Evolutionary conservation across 2,888 invertebrate species (phyloP), one percentile per base, ranked within the genome.

Genomic region (Melanostoma mellinum): DNA sequence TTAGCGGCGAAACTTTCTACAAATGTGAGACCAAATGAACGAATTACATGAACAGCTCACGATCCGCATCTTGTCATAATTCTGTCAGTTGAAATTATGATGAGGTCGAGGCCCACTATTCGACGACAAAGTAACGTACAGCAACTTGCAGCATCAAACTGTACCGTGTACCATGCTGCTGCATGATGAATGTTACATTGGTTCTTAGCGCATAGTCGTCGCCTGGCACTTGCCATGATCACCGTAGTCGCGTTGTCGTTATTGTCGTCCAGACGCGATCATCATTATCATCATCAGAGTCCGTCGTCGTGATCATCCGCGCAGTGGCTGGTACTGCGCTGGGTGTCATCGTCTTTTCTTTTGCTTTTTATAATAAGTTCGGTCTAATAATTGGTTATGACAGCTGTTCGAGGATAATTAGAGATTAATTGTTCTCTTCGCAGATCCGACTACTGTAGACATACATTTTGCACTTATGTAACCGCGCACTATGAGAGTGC

Each of bases 391-490:
- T 86, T 88, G 89, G 87, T 87, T 88, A 84, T 88, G 89, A 89
- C 89, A 89, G 89, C 89, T 89, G 89, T 87, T 89, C 88, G 88
- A 86, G 87, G 88, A 88, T 89, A 90, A 89, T 89, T 90, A 89
- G 89, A 89, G 90, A 90, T 90, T 89, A 89, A 90, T 89, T 89
- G 90, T 90, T 89, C 87, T 89, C 87, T 87, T 88, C 88, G 88
- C 87, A 88, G 88, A 87, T 87, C 87, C 71, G 68, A 84, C 79
- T 52, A 60, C 56, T 40, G 79, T 60, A 84, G 73, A 79, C 20
- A 20, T 75, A 65, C 65, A 74, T 65, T 79, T 74, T 71, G 60
- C 71, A 71, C 75, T 84, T 84, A 79, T 79, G 74, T 69, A 84
- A 74, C 73, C 53, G 9, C 30, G 38, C 48, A 9, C 50, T 56